Evolutionary conservation across 2,888 invertebrate genomes (phyloP), one percentile per base, ranked within the genome.

Genomic region (Prostheceraeus crozeri): DNA sequence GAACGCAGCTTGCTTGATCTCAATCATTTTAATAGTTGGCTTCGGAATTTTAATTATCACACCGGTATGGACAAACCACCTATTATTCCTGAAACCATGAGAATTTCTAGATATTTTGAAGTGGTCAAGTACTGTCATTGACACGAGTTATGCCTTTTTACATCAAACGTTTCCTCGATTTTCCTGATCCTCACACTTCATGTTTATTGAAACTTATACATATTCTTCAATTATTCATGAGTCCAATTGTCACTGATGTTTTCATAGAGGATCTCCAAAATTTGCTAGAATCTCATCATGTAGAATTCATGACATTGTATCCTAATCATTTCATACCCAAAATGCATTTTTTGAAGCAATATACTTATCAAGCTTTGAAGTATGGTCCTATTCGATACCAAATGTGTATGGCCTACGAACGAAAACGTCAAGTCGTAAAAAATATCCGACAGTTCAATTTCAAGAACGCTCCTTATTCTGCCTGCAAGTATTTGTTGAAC

Each of bases 401-500:
- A 6, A 40, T 40, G 40, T 40, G 40, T n/a, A 19, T 40, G 6
- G n/a, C 16, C 6, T 40, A 19, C 6, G 40, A 40, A 14, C 6
- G 40, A 40, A 40, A 40, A 4, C 40, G 19, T 14, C 40, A 40
- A 14, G n/a, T n/a, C 6, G 40, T 40, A 6, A 40, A 40, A 23
- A 40, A 40, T 40, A 16, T 40, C 16, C n/a, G 40, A 6, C 40
- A 40, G n/a, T 40, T 40, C n/a, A 40, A 40, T n/a, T 40, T 40
- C 40, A 40, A 14, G 40, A 40, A 40, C n/a, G 19, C 19, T 14
- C 8, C 40, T 19, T 14, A 6, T 14, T 8, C 8, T 40, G 40
- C 40, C 6, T 19, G n/a, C 14, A 40, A 40, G n/a, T 4, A 4
- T 40, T 19, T 40, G 6, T 6, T 40, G n/a, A 40, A 10, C 4